Conservation (phyloP, 2,888 invertebrate species). For the Neoitamus cyanurus region DNA sequence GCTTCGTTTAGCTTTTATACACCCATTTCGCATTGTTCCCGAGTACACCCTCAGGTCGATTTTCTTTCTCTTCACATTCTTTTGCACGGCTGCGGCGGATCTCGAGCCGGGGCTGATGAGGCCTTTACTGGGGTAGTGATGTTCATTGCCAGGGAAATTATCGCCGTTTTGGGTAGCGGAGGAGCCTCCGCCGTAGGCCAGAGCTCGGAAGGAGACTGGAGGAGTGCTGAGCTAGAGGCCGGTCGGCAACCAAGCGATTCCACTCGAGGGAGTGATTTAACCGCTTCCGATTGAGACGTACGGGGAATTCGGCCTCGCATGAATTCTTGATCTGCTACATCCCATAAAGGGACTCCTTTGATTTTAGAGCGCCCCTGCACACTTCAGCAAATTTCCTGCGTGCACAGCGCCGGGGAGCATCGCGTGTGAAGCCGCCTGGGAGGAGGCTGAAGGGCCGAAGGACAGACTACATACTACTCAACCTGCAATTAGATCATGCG, state of each 20-base stretch:
- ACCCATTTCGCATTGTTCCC: slow-evolving; percentile 10
- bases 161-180: background rate
- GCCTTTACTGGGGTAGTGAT: slow-evolving; percentile 2
- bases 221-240: background rate
- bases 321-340: background rate
- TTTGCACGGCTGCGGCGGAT: background rate
- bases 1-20: slow-evolving; percentile 37
- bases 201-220: background rate
- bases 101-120: background rate
- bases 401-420: background rate
- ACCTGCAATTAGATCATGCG: slow-evolving; percentile 50
- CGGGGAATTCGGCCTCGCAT: background rate
- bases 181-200: background rate
- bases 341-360: background rate
- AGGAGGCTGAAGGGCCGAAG: background rate
- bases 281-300: background rate
- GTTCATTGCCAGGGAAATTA: slow-evolving; percentile 32
- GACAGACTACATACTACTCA: slow-evolving; percentile 6
- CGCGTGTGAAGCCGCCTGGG: background rate
- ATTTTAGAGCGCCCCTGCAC: background rate
- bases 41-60: slow-evolving; percentile 39
- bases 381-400: background rate
- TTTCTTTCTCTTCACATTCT: slow-evolving; percentile 33
- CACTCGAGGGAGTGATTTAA: slow-evolving; percentile 6
- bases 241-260: background rate